Conservation (phyloP, 2,113 vertebrate genomes). For the Otus sunia region DNA sequence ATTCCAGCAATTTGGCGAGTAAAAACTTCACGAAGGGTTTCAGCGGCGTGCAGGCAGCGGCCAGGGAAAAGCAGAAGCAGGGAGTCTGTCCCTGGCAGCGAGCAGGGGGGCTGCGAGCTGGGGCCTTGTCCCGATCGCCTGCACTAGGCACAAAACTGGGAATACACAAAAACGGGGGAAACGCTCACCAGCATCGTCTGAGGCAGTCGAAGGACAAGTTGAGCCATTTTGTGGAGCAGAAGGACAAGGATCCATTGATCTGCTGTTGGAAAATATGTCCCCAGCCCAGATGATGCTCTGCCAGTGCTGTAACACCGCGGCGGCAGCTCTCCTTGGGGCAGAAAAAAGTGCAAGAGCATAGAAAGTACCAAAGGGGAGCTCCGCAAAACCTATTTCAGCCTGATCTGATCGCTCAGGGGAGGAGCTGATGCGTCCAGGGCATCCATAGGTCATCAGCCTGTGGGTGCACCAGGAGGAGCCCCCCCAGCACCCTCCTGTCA, state of each 20-base stretch:
- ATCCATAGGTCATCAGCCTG: rapidly evolving
- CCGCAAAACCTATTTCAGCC: no score
- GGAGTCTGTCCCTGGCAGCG: rapidly evolving
- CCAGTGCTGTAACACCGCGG: rapidly evolving
- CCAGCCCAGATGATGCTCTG: background rate
- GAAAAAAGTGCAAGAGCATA: rapidly evolving
- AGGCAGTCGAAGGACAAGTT: background rate
- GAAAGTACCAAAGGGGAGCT: no score
- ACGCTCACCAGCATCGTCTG: background rate
- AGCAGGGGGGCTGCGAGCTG: background rate
- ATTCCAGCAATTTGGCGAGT: background rate
- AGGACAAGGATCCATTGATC: background rate
- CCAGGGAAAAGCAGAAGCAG: background rate
- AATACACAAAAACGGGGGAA: no score
- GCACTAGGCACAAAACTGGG: rapidly evolving
- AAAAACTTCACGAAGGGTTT: background rate
- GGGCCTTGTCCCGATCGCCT: rapidly evolving
- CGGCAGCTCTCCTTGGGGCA: background rate
- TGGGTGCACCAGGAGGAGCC: background rate
- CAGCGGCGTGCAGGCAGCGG: background rate
- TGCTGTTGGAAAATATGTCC: background rate
- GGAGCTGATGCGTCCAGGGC: background rate
- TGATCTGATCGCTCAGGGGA: rapidly evolving
- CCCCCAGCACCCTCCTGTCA: background rate
- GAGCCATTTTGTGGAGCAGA: background rate